Evolutionary conservation across 2,888 invertebrate species (phyloP).

Genomic region (Chloromyia formosa): DNA sequence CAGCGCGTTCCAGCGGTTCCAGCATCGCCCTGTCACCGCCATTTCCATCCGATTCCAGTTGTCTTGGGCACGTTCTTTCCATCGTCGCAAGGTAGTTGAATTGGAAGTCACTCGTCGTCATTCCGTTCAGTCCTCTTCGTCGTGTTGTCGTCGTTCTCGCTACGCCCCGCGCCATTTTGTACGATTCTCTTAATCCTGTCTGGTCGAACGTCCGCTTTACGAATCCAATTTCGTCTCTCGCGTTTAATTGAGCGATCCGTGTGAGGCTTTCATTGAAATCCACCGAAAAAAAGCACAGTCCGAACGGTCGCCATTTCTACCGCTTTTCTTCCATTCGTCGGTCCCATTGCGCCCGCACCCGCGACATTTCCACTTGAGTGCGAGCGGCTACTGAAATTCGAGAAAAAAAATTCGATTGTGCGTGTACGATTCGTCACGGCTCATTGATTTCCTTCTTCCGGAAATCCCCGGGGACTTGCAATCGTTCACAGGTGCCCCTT

Average conservation of each 20-base stretch:
- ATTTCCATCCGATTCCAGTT: conserved; percentile 16
- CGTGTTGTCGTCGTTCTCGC: neutral
- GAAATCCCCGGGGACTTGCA: neutral
- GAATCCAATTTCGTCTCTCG: neutral
- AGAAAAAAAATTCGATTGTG: conserved; percentile 12
- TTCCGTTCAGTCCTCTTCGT: conserved; percentile 5
- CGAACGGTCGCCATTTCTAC: neutral
- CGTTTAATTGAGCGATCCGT: neutral
- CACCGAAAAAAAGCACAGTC: neutral
- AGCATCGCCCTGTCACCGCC: conserved; percentile 14
- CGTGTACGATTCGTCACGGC: neutral
- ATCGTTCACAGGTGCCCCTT: conserved; percentile 27
- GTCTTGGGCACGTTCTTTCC: too few relatives aligned
- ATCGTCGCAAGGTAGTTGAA: conserved; percentile 27
- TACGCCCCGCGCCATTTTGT: conserved; percentile 53
- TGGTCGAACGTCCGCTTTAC: neutral
- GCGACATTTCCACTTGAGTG: conserved; percentile 25
- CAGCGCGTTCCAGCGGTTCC: conserved; percentile 12
- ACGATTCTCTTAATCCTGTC: conserved; percentile 46
- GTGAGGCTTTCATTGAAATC: neutral
- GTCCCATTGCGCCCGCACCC: neutral
- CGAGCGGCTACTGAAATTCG: neutral
- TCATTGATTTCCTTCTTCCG: conserved; percentile 29
- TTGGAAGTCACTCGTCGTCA: too few relatives aligned
- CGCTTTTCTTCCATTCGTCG: too few relatives aligned